Evolutionary conservation across 2,113 vertebrate genomes (phyloP).

Genomic region (Saiga tatarica): DNA sequence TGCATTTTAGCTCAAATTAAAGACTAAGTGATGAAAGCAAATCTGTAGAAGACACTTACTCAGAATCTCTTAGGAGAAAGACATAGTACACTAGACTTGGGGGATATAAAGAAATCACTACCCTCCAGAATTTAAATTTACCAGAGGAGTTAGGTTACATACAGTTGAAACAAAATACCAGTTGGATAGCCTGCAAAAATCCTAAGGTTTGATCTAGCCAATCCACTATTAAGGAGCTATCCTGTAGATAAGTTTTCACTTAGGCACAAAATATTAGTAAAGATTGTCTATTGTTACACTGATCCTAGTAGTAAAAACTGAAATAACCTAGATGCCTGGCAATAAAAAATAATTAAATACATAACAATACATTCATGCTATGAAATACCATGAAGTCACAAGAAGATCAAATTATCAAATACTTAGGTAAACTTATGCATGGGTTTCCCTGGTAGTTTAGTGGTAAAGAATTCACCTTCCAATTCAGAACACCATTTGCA

Average conservation of each 20-base stretch:
- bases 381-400: neutral
- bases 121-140: neutral
- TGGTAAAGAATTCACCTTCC: neutral
- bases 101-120: neutral
- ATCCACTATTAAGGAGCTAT: neutral
- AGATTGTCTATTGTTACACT: neutral
- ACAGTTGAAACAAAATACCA: neutral
- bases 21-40: neutral
- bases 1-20: neutral
- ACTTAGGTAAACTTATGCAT: neutral
- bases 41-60: neutral
- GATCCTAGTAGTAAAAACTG: neutral
- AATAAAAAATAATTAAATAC: neutral
- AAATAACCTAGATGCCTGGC: neutral
- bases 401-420: neutral
- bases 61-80: neutral
- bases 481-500: neutral
- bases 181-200: neutral
- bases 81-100: neutral
- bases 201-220: neutral
- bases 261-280: neutral
- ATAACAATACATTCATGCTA: neutral
- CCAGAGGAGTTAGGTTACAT: neutral
- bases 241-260: neutral
- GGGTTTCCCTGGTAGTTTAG: neutral